A percentile compares a stretch with the other conserved stretches of the same genome.
Conservation (phyloP, 2,797 vertebrate species). For the Meda fulgida region DNA sequence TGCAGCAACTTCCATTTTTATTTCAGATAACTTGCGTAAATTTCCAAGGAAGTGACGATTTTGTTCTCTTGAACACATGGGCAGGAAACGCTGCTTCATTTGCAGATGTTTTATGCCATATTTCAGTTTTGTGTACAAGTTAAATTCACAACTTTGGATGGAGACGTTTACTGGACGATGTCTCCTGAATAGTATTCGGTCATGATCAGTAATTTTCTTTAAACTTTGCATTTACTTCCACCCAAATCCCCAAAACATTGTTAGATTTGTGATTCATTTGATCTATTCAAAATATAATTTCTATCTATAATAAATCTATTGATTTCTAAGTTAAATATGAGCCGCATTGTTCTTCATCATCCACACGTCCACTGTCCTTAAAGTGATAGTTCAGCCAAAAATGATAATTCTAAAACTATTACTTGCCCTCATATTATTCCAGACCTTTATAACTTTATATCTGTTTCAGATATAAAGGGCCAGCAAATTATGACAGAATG, state of each 20-base stretch:
- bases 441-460: neutral
- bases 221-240: neutral
- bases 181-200: neutral
- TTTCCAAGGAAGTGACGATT: too few relatives aligned
- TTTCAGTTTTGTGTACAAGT: neutral
- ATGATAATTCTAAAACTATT: too few relatives aligned
- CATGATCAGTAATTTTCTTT: neutral
- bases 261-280: neutral
- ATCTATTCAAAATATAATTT: neutral
- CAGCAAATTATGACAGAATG: neutral
- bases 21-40: too few relatives aligned
- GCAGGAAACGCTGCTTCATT: neutral
- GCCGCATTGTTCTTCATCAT: neutral
- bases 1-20: too few relatives aligned
- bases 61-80: too few relatives aligned
- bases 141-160: neutral
- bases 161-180: neutral
- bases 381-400: neutral
- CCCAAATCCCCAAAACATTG: neutral
- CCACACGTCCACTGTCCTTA: neutral
- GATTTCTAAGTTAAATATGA: neutral
- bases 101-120: neutral
- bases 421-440: neutral
- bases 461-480: neutral
- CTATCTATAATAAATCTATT: neutral